Conservation (phyloP, 2,113 vertebrate species). For the Cyprinodon brontotheroides region DNA sequence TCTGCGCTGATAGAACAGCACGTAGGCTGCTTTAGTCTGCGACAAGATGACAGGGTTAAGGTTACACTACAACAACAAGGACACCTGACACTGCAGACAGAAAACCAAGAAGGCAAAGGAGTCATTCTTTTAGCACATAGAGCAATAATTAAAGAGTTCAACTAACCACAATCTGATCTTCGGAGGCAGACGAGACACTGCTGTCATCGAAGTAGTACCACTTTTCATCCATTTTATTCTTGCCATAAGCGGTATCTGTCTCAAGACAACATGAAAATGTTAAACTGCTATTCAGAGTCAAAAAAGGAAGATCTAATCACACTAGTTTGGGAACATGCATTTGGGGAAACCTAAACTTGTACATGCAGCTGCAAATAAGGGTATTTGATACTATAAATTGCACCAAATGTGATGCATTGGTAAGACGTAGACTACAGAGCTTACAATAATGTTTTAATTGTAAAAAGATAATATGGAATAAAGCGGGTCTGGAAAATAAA, state of each 20-base stretch:
- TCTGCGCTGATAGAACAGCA: conserved; percentile 94
- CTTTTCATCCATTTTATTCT: conserved; percentile 90
- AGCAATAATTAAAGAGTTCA: not conserved
- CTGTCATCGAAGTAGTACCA: conserved; percentile 98
- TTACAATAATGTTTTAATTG: not conserved
- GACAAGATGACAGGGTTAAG: conserved; percentile 32
- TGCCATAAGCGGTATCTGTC: conserved; percentile 92
- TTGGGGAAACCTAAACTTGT: not conserved
- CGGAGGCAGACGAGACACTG: conserved; percentile 89
- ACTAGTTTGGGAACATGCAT: not conserved
- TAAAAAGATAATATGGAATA: not conserved
- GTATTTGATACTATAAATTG: not conserved
- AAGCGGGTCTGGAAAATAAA: not conserved
- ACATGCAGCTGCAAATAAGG: not conserved
- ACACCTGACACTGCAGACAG: conserved; percentile 32
- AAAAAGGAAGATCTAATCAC: conserved; percentile 2
- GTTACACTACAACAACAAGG: conserved; percentile 38
- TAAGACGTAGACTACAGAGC: not conserved
- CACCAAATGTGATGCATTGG: not conserved
- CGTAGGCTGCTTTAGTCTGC: conserved; percentile 95
- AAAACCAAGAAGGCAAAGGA: not conserved
- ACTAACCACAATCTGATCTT: conserved; percentile 98
- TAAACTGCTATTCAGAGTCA: not conserved
- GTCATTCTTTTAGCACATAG: not conserved
- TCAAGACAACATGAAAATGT: conserved; percentile 24